Conservation (phyloP, 2,888 invertebrate species). For the Electrophaes corylata region DNA sequence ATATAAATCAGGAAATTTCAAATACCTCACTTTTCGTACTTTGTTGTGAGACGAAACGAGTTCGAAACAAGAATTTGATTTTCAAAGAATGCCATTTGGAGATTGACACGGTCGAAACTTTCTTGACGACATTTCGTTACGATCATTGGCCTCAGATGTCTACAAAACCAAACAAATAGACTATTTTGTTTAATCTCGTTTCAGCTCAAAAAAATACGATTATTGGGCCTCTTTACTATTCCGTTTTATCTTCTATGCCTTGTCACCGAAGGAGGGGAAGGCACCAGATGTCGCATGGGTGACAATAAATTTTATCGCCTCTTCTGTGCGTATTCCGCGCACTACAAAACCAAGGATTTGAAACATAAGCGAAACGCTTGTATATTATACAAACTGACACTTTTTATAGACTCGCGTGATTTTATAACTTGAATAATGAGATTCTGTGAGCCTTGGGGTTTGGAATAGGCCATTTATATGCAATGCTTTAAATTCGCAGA, state of each 20-base stretch:
- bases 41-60: no score
- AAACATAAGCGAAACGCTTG: conserved; percentile 66
- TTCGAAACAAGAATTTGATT: no score
- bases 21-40: no score
- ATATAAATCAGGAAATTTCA: no score
- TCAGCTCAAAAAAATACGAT: no score
- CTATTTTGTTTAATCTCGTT: no score
- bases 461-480: conserved; percentile 31
- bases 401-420: conserved; percentile 54
- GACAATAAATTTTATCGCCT: conserved; percentile 83
- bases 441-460: conserved; percentile 28
- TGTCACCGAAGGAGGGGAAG: conserved; percentile 53
- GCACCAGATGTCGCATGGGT: conserved; percentile 81
- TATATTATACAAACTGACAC: conserved; percentile 70
- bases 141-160: no score
- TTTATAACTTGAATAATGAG: conserved; percentile 42
- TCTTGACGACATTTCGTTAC: no score
- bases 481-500: conserved; percentile 29
- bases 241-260: conserved; percentile 29
- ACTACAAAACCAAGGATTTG: conserved; percentile 77
- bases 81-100: no score
- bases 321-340: conserved; percentile 73
- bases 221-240: no score
- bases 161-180: no score
- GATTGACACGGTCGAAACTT: no score